Evolutionary conservation across 2,797 vertebrate species (phyloP).

Genomic region (Sebastes trivittatus): DNA sequence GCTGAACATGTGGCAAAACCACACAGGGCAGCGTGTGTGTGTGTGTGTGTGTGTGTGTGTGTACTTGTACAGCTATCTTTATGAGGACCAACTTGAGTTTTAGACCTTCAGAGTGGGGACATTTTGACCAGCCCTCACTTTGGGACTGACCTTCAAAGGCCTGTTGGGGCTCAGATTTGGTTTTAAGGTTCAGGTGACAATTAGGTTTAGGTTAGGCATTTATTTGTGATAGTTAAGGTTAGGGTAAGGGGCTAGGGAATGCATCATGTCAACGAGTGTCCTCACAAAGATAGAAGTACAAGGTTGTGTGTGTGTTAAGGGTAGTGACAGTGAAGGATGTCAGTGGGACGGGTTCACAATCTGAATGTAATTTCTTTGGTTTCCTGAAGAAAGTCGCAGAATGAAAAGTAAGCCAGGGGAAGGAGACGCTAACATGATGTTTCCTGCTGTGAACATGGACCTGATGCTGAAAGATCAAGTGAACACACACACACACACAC

Average conservation of each 20-base stretch:
- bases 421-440: slow-evolving; percentile 7
- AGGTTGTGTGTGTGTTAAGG: not conserved
- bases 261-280: not conserved
- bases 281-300: not conserved
- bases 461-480: slow-evolving; percentile 1
- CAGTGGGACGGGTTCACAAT: slow-evolving; percentile 8
- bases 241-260: not conserved
- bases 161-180: not conserved
- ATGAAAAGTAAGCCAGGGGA: not conserved
- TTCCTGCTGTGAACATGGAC: slow-evolving; percentile 35
- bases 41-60: slow-evolving; percentile 7
- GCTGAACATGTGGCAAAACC: slow-evolving; percentile 30
- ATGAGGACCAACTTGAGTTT: not conserved
- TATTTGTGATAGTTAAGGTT: not conserved
- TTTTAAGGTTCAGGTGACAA: not conserved
- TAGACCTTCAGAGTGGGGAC: not conserved
- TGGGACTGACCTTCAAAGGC: not conserved
- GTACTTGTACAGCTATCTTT: not conserved
- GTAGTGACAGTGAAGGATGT: slow-evolving; percentile 21
- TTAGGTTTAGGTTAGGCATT: not conserved
- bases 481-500: not conserved
- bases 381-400: slow-evolving; percentile 23
- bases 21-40: not conserved
- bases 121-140: no score
- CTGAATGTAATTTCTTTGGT: slow-evolving; percentile 25